Evolutionary conservation across 2,797 vertebrate genomes (phyloP), one percentile per base, ranked within the genome.

Genomic region (Eupleurogrammus muticus): DNA sequence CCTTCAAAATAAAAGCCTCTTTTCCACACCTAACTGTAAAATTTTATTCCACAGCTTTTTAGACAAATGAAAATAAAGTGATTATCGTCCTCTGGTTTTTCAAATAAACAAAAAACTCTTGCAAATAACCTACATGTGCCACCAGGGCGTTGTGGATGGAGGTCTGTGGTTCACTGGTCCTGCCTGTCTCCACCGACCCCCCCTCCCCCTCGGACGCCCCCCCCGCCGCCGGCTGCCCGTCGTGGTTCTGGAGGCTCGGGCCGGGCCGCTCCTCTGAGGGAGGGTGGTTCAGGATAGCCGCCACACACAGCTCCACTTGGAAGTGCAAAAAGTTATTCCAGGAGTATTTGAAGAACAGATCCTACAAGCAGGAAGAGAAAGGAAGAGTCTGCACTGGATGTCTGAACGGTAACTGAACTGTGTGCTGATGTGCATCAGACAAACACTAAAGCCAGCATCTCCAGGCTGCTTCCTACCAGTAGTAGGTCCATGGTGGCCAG

Each of bases 291-390:
- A 99, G 90, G 70, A 99, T 96, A 49, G 96, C 95, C 0, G 95
- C 95, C 85, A 99, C 93, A 62, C 97, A 99, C 69, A 98, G 88
- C 84, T 99, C 97, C 94, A 99, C 97, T 97, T 99, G 97, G 94
- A 97, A 96, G 94, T 99, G 98, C 94, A 99, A 92, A 88, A 99
- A 99, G 88, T 99, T 99, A 92, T 99, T 99, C 98, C 98, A 99
- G 32, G 96, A 95, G 90, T 98, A 99, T 89, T 96, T 97, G 91
- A 99, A 99, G 93, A 98, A 99, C 82, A 99, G 93, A 92, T 99
- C 97, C 97, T 99, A 79, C 0, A n/a, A n/a, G 70, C 38, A 62
- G 35, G 54, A 11, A 28, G n/a, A 59, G 9, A 20, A 11, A 34
- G 49, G 38, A 42, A 5, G 24, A 59, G 51, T 16, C n/a, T 3